Evolutionary conservation across 1,140 invertebrate species (phyloP), one percentile per base, ranked within the genome.

Genomic region (Adelges cooleyi): DNA sequence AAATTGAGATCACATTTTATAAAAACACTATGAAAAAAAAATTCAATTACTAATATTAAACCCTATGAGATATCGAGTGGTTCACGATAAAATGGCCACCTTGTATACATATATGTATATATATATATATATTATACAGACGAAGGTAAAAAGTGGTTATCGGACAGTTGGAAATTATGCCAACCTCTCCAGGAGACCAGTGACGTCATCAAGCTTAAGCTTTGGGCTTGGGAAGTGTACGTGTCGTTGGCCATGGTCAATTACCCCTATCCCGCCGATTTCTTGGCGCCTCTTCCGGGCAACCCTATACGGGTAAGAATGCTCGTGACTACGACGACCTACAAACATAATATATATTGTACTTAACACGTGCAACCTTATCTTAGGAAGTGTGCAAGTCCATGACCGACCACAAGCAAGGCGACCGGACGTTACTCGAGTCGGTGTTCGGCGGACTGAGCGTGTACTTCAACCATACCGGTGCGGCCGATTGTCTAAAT

Each of bases 221-320:
- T 82, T 20, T 87, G 81, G 74, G 71, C 88, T 0, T 69, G 75
- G 17, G 80, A 86, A 48, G 79, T 90, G 46, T 94, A 86, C 72
- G 79, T 79, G 8, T 85, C 86, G 71, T 71, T 95, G 42, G 90
- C 92, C 0, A 96, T 96, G 92, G 83, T 87, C 0, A 86, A 98
- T 76, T 97, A 97, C 77, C 93, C 93, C 0, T 96, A 95, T 75
- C 77, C 84, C 3, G 81, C 85, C 0, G 81, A 82, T 71, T 98
- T 96, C 73, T 74, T 97, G 9, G 78, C 80, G 44, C 84, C 86
- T 0, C 69, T 98, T 23, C 93, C 94, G 2, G 89, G 82, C 0
- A 80, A 90, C 76, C 94, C 94, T 4, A 84, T 98, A 33, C 78
- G 79, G 70, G 86, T 85, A 75, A 72, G 11, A 33, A 33, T 33